Evolutionary conservation across 2,113 vertebrate genomes (phyloP), one percentile per base, ranked within the genome.

Genomic region (Neomonachus schauinslandi): DNA sequence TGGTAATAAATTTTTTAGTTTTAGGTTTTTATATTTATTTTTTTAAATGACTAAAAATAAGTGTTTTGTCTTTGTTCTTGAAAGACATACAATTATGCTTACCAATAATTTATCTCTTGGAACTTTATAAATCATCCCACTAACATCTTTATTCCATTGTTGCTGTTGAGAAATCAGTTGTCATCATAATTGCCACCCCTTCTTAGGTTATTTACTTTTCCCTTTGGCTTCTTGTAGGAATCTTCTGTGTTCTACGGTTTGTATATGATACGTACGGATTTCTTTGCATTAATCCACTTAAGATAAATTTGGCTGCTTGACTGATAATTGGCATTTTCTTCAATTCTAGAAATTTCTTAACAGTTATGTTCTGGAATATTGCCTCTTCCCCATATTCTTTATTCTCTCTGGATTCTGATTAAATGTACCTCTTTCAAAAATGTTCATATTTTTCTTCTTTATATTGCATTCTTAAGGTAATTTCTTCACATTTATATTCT

Each of bases 31-130:
- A 53, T 53, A 92, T 92, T 79, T 91, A 53, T 36, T 96, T 92
- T 77, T 96, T 65, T 18, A 31, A 77, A 63, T 77, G 42, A 26
- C n/a, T 77, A 79, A 74, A 90, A 74, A 95, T 12, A 26, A 77
- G 92, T 63, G 51, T 89, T 96, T 97, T 81, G 63, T 36, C 46
- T 85, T 85, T 96, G 71, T 92, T 92, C 63, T 84, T 94, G 21
- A 82, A 96, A 94, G 46, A 85, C 4, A 51, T 21, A 71, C 14
- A 71, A 71, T 84, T 92, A 71, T 33, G 71, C 63, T 71, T 94
- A 77, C 88, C 77, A 89, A 51, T 63, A 80, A 92, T 65, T 92
- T 74, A 42, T 61, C 39, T 71, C 15, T 79, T 31, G 77, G 59
- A 89, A 80, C 24, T 74, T 86, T 84, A 67, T 46, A 91, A 96